These are phyloP conservation scores for Conomelus anceps DNA, from an alignment of 2,888 invertebrate genomes.

Conservation along the genomic window DNA sequence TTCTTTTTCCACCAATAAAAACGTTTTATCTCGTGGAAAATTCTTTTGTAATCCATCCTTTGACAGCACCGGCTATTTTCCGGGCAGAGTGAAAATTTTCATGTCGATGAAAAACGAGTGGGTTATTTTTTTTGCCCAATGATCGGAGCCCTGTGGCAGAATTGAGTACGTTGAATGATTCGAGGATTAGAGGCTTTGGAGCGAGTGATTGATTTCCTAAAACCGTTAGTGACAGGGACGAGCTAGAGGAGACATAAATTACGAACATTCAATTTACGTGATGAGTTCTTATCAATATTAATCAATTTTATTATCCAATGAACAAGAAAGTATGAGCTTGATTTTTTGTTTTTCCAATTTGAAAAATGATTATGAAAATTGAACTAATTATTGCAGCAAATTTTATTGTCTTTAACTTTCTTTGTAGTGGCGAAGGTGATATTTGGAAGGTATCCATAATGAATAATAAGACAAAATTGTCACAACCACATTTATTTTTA, in stretches of 20 bases:
- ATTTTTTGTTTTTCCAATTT: neutral
- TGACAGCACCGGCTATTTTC: neutral
- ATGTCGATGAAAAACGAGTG: neutral
- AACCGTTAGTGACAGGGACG: neutral
- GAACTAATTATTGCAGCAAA: neutral
- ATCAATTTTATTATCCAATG: neutral
- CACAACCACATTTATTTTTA: too few species aligned
- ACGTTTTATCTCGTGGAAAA: neutral
- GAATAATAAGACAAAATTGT: too few species aligned
- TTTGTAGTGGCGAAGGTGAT: too few species aligned
- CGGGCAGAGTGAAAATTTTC: neutral
- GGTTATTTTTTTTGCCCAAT: neutral
- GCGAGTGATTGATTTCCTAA: neutral
- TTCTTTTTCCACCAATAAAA: neutral
- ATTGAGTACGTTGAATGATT: neutral
- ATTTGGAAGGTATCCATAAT: too few species aligned
- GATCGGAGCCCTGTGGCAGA: neutral
- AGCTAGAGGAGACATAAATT: neutral
- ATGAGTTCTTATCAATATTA: neutral
- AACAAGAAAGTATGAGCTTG: neutral
- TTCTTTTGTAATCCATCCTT: neutral
- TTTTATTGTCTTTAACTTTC: too few species aligned
- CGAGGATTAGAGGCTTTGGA: neutral
- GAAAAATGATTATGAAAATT: too few species aligned
- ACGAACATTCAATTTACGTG: neutral